Evolutionary conservation across 1,140 invertebrate genomes (phyloP).

Genomic region (Hylaeus volcanicus): DNA sequence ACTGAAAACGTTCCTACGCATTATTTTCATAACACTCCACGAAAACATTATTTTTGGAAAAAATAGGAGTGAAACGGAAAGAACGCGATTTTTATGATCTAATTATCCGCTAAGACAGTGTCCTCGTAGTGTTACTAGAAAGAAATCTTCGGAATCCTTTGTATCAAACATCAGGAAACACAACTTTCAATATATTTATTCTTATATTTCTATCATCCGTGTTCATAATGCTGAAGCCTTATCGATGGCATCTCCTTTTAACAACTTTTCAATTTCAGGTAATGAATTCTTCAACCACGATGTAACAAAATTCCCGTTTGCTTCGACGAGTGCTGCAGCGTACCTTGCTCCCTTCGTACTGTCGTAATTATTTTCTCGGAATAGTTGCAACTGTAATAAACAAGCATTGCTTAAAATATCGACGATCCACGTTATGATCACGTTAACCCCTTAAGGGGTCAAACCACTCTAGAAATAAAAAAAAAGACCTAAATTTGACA

Average conservation of each 20-base stretch:
- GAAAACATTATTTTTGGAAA: background rate
- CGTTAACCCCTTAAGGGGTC: no score
- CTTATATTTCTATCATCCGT: background rate
- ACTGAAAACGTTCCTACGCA: background rate
- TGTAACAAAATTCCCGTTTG: conserved; percentile 69
- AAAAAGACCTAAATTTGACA: no score
- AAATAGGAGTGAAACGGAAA: no score
- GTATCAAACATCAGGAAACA: background rate
- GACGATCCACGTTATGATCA: no score
- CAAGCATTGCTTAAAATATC: background rate
- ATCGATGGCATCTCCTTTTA: background rate
- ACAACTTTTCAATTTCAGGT: conserved; percentile 53
- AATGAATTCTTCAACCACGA: conserved; percentile 69
- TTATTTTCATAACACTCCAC: background rate
- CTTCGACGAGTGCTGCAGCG: conserved; percentile 70
- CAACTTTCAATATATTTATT: background rate
- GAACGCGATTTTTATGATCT: no score
- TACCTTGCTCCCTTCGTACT: conserved; percentile 71
- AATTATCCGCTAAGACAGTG: background rate
- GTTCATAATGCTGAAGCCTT: background rate
- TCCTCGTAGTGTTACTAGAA: background rate
- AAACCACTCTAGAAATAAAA: background rate
- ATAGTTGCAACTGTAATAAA: conserved; percentile 71
- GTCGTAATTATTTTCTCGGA: conserved; percentile 71
- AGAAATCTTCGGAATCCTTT: background rate